These are phyloP conservation scores for Glossophaga mutica DNA, from an alignment of 2,797 vertebrate genomes.

Conservation along the genomic window DNA sequence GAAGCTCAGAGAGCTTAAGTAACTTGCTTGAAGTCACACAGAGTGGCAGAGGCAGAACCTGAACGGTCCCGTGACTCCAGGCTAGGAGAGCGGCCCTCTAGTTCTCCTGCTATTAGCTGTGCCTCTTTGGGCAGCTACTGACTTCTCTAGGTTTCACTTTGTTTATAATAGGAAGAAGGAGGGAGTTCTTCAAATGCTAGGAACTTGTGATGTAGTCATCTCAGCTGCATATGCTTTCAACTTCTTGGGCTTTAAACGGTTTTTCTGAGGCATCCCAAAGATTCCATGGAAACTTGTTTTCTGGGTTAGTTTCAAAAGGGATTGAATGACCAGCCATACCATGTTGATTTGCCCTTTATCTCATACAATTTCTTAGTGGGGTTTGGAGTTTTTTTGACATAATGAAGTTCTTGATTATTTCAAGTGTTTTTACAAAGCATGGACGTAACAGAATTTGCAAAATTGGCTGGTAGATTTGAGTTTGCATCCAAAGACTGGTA, in stretches of 20 bases:
- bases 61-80: not conserved
- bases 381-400: not conserved
- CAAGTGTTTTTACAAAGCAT: not conserved
- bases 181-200: not conserved
- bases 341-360: not conserved
- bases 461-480: not conserved
- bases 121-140: too few species aligned
- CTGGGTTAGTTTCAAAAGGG: not conserved
- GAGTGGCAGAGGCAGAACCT: not conserved
- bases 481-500: not conserved
- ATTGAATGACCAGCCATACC: not conserved
- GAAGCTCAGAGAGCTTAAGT: not conserved
- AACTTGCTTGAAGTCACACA: not conserved
- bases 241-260: not conserved
- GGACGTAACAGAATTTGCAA: constrained; percentile 31
- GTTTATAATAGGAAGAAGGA: not conserved
- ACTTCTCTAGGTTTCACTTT: not conserved
- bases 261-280: not conserved
- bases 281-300: not conserved
- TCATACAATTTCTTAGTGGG: not conserved
- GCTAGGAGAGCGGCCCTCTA: not conserved
- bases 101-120: not conserved
- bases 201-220: not conserved
- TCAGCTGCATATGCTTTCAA: not conserved
- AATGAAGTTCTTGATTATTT: constrained; percentile 31